Evolutionary conservation across 2,797 vertebrate species (phyloP).

Genomic region (Crypturellus tataupa): DNA sequence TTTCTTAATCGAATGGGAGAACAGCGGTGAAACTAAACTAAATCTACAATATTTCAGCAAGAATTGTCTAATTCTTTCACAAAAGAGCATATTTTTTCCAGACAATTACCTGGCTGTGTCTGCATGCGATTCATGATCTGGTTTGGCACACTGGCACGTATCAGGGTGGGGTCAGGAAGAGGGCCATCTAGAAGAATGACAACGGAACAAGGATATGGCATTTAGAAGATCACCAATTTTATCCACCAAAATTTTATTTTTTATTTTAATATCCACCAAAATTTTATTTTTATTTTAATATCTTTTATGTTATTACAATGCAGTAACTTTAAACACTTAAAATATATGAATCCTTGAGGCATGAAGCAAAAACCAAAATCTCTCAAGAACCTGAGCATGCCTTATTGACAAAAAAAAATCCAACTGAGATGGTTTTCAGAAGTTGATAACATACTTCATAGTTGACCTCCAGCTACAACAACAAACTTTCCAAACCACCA

Average conservation of each 20-base stretch:
- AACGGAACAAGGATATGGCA: not conserved
- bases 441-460: not conserved
- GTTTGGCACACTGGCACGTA: constrained; percentile 89
- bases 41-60: not conserved
- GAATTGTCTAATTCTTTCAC: not conserved
- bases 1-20: not conserved
- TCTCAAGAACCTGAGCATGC: not conserved
- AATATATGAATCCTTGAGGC: not conserved
- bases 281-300: not conserved
- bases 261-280: not conserved
- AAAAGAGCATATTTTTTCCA: not conserved
- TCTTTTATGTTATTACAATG: not conserved
- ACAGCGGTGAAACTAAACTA: not conserved
- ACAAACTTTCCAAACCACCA: not conserved
- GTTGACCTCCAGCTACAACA: not conserved
- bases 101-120: constrained; percentile 80
- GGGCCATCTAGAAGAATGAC: constrained; percentile 88
- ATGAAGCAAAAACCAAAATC: not conserved
- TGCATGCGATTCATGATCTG: constrained; percentile 94
- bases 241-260: not conserved
- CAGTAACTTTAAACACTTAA: not conserved
- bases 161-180: constrained; percentile 88
- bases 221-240: not conserved
- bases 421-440: not conserved
- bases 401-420: not conserved